phyloP scores from a whole-genome alignment of 2,888 invertebrate species.

The Didymodactylos carnosus region DNA sequence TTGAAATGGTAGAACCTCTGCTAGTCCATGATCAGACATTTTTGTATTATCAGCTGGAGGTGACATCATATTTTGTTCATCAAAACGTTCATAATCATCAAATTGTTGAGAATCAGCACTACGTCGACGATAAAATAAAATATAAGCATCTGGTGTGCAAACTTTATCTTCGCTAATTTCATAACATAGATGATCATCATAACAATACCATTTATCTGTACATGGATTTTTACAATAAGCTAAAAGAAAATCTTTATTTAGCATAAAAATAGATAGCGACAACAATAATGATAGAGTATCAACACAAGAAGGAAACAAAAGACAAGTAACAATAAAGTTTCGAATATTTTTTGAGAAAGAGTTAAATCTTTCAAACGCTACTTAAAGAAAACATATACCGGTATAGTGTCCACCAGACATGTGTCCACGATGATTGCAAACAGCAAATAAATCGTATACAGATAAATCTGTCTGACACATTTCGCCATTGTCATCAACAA shows the following conservation, averaged over 20 bases:
- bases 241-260: background rate
- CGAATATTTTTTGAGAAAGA: too few species aligned
- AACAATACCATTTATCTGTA: slow-evolving; percentile 8
- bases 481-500: background rate
- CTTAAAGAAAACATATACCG: too few species aligned
- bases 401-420: slow-evolving; percentile 14
- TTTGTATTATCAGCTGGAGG: too few species aligned
- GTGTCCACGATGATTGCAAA: slow-evolving; percentile 11
- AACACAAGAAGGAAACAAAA: too few species aligned
- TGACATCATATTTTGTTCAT: too few species aligned
- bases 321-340: too few species aligned
- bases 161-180: background rate
- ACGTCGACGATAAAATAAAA: slow-evolving; percentile 9
- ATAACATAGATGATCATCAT: slow-evolving; percentile 4
- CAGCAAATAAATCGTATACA: slow-evolving; percentile 9
- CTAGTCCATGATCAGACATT: too few species aligned
- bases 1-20: too few species aligned
- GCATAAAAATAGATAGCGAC: too few species aligned
- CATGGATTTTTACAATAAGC: slow-evolving; percentile 7
- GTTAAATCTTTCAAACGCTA: too few species aligned
- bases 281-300: too few species aligned
- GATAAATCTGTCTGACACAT: background rate
- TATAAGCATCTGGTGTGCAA: slow-evolving; percentile 8
- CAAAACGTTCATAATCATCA: too few species aligned
- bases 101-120: background rate